phyloP scores from a whole-genome alignment of 2,113 vertebrate genomes.

The Reinhardtius hippoglossoides region DNA sequence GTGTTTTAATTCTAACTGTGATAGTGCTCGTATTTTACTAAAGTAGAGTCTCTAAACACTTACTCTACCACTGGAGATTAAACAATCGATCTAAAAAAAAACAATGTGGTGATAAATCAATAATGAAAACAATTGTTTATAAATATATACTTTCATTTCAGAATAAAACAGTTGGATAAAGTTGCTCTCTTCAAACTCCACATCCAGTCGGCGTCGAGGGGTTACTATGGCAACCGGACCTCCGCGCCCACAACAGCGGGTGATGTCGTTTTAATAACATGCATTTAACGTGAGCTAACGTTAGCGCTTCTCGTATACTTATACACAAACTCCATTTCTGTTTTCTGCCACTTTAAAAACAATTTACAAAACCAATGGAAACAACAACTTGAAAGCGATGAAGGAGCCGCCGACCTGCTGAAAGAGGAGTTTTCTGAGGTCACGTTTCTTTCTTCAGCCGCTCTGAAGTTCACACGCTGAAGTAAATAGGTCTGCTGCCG shows the following conservation, averaged over 20 bases:
- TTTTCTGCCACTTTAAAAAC: not conserved
- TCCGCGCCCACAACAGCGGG: not conserved
- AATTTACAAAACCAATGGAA: not conserved
- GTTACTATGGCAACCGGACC: slow-evolving; percentile 66
- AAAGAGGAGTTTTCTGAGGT: slow-evolving; percentile 20
- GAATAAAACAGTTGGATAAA: not conserved
- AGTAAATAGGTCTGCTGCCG: not conserved
- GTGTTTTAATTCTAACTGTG: not conserved
- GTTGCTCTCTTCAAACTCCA: not conserved
- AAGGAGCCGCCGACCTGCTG: slow-evolving; percentile 31
- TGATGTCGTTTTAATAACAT: not conserved
- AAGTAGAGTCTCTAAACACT: too few species aligned
- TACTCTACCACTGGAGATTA: too few species aligned
- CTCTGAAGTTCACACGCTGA: too few species aligned
- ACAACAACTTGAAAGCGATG: not conserved
- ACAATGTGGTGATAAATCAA: too few species aligned
- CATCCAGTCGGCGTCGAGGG: not conserved
- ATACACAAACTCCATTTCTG: not conserved
- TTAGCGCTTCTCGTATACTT: not conserved
- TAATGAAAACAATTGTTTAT: not conserved
- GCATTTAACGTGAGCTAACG: not conserved
- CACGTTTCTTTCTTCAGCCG: not conserved
- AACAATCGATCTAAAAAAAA: too few species aligned
- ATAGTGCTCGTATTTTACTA: too few species aligned
- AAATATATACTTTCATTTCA: too few species aligned